These are phyloP conservation scores for Homalodisca vitripennis DNA, from an alignment of 1,140 invertebrate species.

Conservation along the genomic window DNA sequence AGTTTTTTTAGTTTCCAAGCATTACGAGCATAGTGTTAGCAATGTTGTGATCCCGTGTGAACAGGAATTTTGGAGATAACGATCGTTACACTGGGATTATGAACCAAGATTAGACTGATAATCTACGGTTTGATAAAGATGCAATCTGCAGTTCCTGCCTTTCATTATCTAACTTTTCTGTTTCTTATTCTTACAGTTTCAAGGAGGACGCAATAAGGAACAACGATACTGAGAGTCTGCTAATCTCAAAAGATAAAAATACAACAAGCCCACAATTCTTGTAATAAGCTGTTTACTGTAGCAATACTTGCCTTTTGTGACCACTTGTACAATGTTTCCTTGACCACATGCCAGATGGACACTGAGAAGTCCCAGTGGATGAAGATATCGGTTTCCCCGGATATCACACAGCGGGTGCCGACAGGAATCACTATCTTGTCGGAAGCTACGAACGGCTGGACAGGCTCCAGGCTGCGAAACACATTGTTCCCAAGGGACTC, in stretches of 20 bases:
- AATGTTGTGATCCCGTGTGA: no score
- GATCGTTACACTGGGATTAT: no score
- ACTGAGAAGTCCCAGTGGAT: slow-evolving; percentile 9
- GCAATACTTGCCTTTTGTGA: slow-evolving; percentile 13
- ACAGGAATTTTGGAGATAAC: no score
- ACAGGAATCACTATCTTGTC: slow-evolving; percentile 6
- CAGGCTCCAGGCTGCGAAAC: slow-evolving; percentile 19
- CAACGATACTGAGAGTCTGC: no score
- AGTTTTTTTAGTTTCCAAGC: no score
- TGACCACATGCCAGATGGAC: slow-evolving; percentile 15
- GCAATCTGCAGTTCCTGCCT: no score
- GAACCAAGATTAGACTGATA: no score
- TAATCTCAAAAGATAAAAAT: neutral
- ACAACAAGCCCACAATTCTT: neutral
- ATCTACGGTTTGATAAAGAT: no score
- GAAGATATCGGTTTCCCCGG: slow-evolving; percentile 10
- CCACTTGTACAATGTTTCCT: slow-evolving; percentile 12
- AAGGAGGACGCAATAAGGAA: no score
- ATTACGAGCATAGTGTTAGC: no score
- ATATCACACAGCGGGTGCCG: neutral
- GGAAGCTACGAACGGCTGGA: neutral
- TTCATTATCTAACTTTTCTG: no score
- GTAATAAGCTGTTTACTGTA: neutral
- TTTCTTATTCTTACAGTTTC: no score
- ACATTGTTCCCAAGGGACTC: slow-evolving; percentile 11